phyloP scores from a whole-genome alignment of 2,888 invertebrate genomes.

The Hesperia comma region DNA sequence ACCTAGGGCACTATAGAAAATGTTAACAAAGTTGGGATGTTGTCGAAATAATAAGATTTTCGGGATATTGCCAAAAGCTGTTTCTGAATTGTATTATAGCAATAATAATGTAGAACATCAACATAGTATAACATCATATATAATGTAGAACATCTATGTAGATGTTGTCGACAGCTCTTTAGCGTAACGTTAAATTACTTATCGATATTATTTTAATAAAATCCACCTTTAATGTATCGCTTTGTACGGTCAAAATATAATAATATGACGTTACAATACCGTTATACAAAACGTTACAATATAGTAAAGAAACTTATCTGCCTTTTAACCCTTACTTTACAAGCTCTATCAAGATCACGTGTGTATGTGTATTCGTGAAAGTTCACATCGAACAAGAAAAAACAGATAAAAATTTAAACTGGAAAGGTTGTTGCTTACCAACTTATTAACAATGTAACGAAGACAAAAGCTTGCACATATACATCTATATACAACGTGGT shows the following conservation, averaged over 20 bases:
- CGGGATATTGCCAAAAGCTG: neutral
- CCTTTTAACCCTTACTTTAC: too few species aligned
- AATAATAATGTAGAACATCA: neutral
- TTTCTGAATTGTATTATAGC: neutral
- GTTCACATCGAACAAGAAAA: too few species aligned
- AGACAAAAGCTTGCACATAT: too few species aligned
- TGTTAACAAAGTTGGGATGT: neutral
- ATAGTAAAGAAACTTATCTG: neutral
- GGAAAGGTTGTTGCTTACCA: too few species aligned
- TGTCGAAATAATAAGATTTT: slow-evolving; percentile 2
- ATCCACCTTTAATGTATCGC: slow-evolving; percentile 1
- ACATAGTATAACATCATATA: too few species aligned
- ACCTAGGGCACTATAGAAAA: slow-evolving; percentile 9
- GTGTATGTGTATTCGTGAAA: too few species aligned
- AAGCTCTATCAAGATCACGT: too few species aligned
- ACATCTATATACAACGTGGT: too few species aligned
- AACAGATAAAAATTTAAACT: too few species aligned
- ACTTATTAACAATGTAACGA: too few species aligned
- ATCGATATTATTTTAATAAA: neutral
- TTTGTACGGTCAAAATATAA: neutral
- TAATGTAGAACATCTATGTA: neutral
- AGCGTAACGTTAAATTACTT: neutral
- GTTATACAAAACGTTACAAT: neutral
- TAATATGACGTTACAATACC: too few species aligned
- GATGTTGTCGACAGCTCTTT: neutral